Evolutionary conservation across 2,113 vertebrate species (phyloP).

Genomic region (Pseudorhombus dupliciocellatus): DNA sequence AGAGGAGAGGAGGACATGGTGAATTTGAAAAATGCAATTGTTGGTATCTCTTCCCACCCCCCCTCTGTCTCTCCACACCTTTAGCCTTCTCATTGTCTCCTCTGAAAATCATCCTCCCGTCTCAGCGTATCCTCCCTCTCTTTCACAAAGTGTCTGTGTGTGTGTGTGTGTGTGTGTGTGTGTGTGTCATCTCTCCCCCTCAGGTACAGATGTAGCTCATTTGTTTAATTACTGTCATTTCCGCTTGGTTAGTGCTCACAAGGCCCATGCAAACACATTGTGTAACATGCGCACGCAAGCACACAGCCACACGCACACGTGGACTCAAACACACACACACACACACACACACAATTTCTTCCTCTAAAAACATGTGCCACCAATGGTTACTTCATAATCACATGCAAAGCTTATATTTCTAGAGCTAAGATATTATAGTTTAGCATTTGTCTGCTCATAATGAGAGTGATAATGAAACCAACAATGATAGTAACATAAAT

Average conservation of each 20-base stretch:
- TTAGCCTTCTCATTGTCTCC: background rate
- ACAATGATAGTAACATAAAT: background rate
- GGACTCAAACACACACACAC: background rate
- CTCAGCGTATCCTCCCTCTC: background rate
- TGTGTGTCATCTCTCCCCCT: slow-evolving; percentile 10
- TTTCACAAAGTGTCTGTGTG: slow-evolving; percentile 1
- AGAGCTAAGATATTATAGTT: background rate
- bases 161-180: slow-evolving; percentile 1
- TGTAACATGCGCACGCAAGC: background rate
- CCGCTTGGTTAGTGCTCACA: slow-evolving; percentile 58
- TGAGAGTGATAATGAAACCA: background rate
- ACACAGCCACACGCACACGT: background rate
- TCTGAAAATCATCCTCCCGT: slow-evolving; percentile 16
- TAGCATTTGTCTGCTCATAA: slow-evolving; percentile 1
- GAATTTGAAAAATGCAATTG: background rate
- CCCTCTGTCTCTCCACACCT: background rate
- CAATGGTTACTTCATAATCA: background rate
- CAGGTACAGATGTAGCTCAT: slow-evolving; percentile 68
- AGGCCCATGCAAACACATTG: slow-evolving; percentile 23
- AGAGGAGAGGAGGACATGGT: background rate
- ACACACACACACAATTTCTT: background rate
- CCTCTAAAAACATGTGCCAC: background rate
- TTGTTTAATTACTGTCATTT: slow-evolving; percentile 76
- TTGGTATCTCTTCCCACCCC: background rate
- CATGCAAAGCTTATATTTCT: slow-evolving; percentile 24